Evolutionary conservation across 2,888 invertebrate genomes (phyloP), one percentile per base, ranked within the genome.

Genomic region (Drosophila differens): DNA sequence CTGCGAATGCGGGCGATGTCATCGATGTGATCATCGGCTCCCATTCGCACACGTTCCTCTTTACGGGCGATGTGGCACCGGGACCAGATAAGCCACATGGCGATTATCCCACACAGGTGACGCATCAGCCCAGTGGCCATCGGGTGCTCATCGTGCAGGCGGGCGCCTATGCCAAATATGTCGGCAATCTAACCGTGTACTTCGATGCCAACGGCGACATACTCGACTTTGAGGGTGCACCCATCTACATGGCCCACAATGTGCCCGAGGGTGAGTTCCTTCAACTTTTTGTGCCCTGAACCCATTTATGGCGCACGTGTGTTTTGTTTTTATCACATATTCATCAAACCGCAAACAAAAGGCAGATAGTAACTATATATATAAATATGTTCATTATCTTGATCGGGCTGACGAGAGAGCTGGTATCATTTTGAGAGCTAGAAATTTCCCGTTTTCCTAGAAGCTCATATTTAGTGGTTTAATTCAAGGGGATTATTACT

Each of bases 11-110:
- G 49, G 95, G 96, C 3, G 94, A 95, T 0, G 95, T 95, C 39
- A 95, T 98, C 62, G 97, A 97, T 91, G 94, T 98, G 0, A 96
- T 98, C 67, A 96, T 98, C n/a, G 98, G 98, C 7, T 97, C 96
- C 0, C 98, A 98, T 91, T 96, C 97, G 0, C 97, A 98, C 92
- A 96, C 96, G 0, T 95, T 98, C 81, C 94, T 98, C 0, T 97
- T 95, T 92, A 95, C 95, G 10, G 94, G 94, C 0, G 14, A 39
- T n/a, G 93, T 91, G 1, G 91, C 94, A 0, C 95, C 95, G 0
- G 95, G 95, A 28, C 95, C 95, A 0, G 95, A 95, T 76, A 93
- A 59, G 0, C 94, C 95, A 0, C 89, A 82, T 19, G 96, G 96
- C 10, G 94, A 95, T 0, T 98, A 98, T 93, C 97, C 97, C 0